Evolutionary conservation across 2,888 invertebrate species (phyloP), one percentile per base, ranked within the genome.

Genomic region (Strigamia maritima): DNA sequence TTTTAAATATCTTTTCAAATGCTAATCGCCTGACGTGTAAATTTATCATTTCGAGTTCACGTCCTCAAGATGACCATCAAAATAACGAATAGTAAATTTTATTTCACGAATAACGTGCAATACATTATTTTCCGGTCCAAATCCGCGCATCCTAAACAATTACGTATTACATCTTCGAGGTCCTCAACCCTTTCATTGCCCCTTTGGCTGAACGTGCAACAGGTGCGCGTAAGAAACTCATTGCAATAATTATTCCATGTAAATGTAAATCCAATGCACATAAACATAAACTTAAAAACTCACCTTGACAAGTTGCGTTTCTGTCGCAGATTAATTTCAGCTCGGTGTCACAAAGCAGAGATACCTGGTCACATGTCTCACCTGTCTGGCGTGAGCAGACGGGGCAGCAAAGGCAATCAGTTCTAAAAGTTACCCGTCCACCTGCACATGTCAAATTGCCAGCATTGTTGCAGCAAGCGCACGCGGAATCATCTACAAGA

Each of bases 321-420:
- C 19, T 28, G 70, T 31, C 31, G 35, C 78, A 78, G 22, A 70
- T 74, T n/a, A 78, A 74, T 26, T 22, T 38, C 38, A 70, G 31
- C 38, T 26, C 78, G 8, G 4, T 22, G 74, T 78, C 78, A 44
- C 78, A 78, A 35, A 74, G 78, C 35, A n/a, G 22, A 12, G 38
- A 19, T 4, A 26, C 14, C 10, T 35, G 12, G 70, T 78, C 74
- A 75, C 78, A 78, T 14, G 31, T 22, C n/a, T 65, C 78, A 19
- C 74, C 74, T 35, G 35, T 22, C 35, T 78, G 78, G 31, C 74
- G 31, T 35, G 78, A 75, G 70, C 78, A 78, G 12, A 78, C 78
- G 65, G 70, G 26, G 24, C 78, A 78, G 44, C 78, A 78, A 14
- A 74, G 74, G 74, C 78, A 78, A 74, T 78, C 78, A 38, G 75